phyloP scores from a whole-genome alignment of 2,113 vertebrate genomes.

The Anarhynchus alexandrinus region DNA sequence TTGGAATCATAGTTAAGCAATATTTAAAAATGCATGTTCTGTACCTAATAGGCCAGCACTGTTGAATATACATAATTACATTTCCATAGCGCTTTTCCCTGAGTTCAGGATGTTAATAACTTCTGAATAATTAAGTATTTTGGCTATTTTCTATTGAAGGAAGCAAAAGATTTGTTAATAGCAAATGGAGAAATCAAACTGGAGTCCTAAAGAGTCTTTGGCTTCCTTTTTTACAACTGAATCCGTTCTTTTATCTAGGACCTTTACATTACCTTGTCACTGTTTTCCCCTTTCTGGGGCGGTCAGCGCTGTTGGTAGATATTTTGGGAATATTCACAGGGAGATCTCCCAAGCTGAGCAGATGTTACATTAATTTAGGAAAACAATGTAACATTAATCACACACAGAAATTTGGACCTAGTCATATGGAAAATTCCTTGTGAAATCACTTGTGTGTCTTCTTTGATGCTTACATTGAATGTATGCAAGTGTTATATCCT shows the following conservation, averaged over 20 bases:
- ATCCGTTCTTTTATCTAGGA: neutral
- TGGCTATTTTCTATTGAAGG: neutral
- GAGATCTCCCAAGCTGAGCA: neutral
- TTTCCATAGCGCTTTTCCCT: neutral
- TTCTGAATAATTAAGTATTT: neutral
- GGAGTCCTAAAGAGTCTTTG: neutral
- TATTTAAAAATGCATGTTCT: neutral
- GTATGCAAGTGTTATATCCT: neutral
- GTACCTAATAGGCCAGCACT: neutral
- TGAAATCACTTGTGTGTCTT: neutral
- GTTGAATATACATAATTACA: neutral
- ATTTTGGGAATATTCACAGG: neutral
- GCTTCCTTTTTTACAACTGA: neutral
- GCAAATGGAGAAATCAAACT: neutral
- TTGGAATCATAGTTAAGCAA: neutral
- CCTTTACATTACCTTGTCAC: neutral
- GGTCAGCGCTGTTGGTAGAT: neutral
- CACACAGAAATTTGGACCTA: neutral
- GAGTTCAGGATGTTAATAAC: neutral
- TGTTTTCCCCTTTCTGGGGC: neutral
- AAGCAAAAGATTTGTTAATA: neutral
- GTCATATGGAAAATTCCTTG: neutral
- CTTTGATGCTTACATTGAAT: neutral
- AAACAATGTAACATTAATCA: neutral
- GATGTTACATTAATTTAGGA: neutral